Conservation (phyloP, 1,140 invertebrate genomes). For the Diorhabda carinulata region DNA sequence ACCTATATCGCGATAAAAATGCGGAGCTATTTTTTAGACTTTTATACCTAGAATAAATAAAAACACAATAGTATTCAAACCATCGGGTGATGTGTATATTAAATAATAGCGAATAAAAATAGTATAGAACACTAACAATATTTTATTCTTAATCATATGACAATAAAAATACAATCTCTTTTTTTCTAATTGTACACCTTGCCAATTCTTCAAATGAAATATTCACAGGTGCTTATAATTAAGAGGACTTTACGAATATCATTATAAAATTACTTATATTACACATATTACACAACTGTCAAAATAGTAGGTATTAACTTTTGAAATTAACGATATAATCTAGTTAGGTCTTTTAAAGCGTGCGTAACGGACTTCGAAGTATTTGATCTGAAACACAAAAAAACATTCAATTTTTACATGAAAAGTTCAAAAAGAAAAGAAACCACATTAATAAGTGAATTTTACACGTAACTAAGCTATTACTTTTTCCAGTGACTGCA, state of each 20-base stretch:
- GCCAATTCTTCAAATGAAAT: background rate
- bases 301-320: conserved; percentile 7
- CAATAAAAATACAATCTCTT: conserved; percentile 21
- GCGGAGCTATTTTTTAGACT: no score
- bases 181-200: conserved; percentile 9
- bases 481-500: no score
- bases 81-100: no score
- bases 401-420: no score
- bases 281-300: conserved; percentile 13
- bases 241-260: background rate
- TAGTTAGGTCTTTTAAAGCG: conserved; percentile 69
- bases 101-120: background rate
- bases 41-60: no score
- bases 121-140: conserved; percentile 15
- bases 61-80: no score
- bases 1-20: no score
- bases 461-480: no score
- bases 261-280: conserved; percentile 20
- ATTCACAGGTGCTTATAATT: background rate
- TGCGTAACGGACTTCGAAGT: conserved; percentile 65
- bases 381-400: conserved; percentile 59
- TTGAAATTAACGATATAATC: conserved; percentile 64
- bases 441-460: no score
- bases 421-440: no score
- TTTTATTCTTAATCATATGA: conserved; percentile 22